These are phyloP conservation scores for Helobdella robusta DNA, from an alignment of 2,888 invertebrate genomes.

Conservation along the genomic window DNA sequence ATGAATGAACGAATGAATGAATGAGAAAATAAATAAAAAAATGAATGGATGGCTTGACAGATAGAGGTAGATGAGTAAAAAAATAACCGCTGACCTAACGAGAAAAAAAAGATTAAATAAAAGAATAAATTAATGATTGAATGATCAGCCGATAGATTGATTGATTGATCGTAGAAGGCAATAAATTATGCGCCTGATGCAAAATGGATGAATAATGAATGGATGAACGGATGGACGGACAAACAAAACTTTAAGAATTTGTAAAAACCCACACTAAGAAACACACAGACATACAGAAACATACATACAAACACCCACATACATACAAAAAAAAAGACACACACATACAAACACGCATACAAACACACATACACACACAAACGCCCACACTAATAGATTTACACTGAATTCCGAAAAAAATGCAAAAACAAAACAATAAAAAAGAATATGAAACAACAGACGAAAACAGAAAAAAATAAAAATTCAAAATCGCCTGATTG, in stretches of 20 bases:
- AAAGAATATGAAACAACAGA: slow-evolving; percentile 3
- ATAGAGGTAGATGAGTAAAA: no score
- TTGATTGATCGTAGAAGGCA: no score
- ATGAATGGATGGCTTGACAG: no score
- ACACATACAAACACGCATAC: slow-evolving; percentile 12
- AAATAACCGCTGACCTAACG: no score
- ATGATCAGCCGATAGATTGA: no score
- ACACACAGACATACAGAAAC: slow-evolving; percentile 11
- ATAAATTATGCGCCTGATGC: no score
- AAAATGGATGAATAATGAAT: no score
- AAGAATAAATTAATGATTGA: no score
- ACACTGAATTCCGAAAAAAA: slow-evolving; percentile 5
- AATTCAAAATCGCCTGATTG: no score
- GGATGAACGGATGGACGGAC: background rate
- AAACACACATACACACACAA: slow-evolving; percentile 12
- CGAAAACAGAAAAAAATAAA: slow-evolving; percentile 10
- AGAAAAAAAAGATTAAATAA: no score
- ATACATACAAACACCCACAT: slow-evolving; percentile 11
- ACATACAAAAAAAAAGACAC: slow-evolving; percentile 12
- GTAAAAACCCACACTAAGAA: background rate
- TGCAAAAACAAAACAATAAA: slow-evolving; percentile 9
- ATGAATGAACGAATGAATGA: no score
- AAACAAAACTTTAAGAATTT: background rate
- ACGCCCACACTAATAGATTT: slow-evolving; percentile 2
- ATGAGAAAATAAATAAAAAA: no score